phyloP scores from a whole-genome alignment of 1,140 invertebrate genomes.

The Melipona quadrifasciata region DNA sequence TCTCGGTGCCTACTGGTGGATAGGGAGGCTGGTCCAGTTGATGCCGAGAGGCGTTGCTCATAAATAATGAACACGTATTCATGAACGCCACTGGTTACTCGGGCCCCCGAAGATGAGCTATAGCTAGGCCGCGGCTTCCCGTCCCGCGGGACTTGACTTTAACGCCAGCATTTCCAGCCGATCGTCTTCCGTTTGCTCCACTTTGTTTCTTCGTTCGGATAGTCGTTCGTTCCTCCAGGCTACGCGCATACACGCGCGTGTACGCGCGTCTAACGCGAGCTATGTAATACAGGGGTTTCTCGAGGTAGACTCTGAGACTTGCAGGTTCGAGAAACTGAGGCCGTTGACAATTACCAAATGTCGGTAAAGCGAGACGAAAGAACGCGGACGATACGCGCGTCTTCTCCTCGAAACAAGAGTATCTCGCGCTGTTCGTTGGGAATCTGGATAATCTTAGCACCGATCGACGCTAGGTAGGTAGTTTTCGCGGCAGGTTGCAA shows the following conservation, averaged over 20 bases:
- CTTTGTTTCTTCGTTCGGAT: not conserved
- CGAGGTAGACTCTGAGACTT: no score
- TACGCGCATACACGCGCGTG: no score
- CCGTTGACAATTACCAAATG: not conserved
- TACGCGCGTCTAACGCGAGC: no score
- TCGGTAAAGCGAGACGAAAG: no score
- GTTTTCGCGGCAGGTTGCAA: not conserved
- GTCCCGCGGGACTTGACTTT: conserved; percentile 26
- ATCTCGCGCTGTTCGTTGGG: not conserved
- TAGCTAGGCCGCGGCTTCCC: conserved; percentile 47
- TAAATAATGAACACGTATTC: conserved; percentile 73
- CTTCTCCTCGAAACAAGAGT: not conserved
- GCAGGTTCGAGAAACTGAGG: not conserved
- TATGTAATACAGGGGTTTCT: no score
- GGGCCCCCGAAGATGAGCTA: conserved; percentile 59
- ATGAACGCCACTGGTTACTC: conserved; percentile 70
- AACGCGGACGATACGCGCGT: not conserved
- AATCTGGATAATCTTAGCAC: not conserved
- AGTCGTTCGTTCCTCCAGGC: not conserved
- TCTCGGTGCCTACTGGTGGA: conserved; percentile 66
- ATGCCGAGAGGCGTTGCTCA: conserved; percentile 71
- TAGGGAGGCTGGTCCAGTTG: conserved; percentile 68
- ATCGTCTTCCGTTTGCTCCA: conserved; percentile 11
- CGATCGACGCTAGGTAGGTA: not conserved
- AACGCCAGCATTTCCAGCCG: conserved; percentile 32